phyloP scores from a whole-genome alignment of 2,888 invertebrate species.

The Bimastos eiseni region DNA sequence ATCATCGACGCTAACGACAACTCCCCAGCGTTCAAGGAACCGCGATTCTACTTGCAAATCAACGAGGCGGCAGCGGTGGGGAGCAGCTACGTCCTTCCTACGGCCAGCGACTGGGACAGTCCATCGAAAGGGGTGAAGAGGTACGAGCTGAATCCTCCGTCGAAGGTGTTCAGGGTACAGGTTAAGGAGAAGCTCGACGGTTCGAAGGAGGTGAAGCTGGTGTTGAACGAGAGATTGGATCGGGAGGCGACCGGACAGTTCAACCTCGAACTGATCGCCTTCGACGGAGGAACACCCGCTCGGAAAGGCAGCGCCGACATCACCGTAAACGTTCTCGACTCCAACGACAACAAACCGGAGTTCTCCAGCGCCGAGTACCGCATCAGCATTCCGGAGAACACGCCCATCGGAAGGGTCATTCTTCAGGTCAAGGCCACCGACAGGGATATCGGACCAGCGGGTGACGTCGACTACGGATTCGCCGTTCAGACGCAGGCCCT shows the following conservation, averaged over 20 bases:
- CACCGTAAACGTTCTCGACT: conserved; percentile 36
- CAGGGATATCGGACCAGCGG: conserved; percentile 42
- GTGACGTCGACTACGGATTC: conserved; percentile 43
- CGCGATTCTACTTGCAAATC: conserved; percentile 28
- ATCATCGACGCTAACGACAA: conserved; percentile 38
- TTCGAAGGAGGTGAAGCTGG: conserved; percentile 36
- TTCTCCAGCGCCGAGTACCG: conserved; percentile 31
- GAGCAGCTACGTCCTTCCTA: conserved; percentile 31
- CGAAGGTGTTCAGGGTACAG: conserved; percentile 27
- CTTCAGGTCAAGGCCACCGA: conserved; percentile 44
- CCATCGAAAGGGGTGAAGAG: conserved; percentile 31
- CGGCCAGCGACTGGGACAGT: conserved; percentile 34
- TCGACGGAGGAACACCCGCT: conserved; percentile 34
- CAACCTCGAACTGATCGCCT: conserved; percentile 38
- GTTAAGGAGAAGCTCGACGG: conserved; percentile 31
- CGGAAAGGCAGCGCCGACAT: conserved; percentile 31
- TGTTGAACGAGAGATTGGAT: conserved; percentile 39
- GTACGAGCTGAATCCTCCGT: conserved; percentile 27
- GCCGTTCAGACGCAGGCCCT: conserved; percentile 24
- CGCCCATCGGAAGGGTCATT: conserved; percentile 35
- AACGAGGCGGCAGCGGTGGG: conserved; percentile 30
- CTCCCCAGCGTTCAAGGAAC: conserved; percentile 22
- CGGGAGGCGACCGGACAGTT: conserved; percentile 38
- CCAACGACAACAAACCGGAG: conserved; percentile 39
- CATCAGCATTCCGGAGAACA: conserved; percentile 70